Conservation (phyloP, 1,140 invertebrate species). For the Lepidurus couesii region DNA sequence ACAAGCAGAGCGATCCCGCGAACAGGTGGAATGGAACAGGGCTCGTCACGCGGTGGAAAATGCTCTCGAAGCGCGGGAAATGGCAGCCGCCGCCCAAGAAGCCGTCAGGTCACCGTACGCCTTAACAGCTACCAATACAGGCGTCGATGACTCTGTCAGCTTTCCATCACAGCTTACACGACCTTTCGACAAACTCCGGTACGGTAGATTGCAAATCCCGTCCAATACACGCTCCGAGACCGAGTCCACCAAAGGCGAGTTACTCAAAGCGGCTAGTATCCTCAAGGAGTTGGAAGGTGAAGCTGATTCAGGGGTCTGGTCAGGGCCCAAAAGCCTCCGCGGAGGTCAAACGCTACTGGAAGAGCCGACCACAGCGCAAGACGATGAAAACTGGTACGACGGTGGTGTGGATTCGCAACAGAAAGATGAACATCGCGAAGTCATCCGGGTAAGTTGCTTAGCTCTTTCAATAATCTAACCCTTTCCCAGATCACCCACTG, state of each 20-base stretch:
- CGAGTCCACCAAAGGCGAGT: background rate
- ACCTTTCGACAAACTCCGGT: background rate
- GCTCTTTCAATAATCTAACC: no score
- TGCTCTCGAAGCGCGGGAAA: constrained; percentile 6
- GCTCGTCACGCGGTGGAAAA: background rate
- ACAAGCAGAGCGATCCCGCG: constrained; percentile 57
- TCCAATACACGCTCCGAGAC: background rate
- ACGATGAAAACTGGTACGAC: background rate
- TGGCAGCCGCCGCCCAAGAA: background rate
- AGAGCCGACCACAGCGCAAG: background rate
- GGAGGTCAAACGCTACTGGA: background rate
- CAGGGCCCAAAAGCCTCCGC: background rate
- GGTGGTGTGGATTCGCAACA: background rate
- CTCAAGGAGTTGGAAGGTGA: background rate
- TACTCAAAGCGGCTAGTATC: background rate
- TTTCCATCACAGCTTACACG: background rate
- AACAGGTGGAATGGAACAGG: constrained; percentile 50
- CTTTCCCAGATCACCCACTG: no score
- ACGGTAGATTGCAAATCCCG: background rate
- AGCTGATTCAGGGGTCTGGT: background rate
- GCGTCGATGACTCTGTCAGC: background rate
- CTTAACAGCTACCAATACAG: constrained; percentile 11
- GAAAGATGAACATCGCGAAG: background rate
- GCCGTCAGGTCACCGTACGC: constrained; percentile 8
- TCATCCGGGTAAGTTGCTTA: background rate